Evolutionary conservation across 2,888 invertebrate genomes (phyloP).

Genomic region (Prosopocoilus inquinatus): DNA sequence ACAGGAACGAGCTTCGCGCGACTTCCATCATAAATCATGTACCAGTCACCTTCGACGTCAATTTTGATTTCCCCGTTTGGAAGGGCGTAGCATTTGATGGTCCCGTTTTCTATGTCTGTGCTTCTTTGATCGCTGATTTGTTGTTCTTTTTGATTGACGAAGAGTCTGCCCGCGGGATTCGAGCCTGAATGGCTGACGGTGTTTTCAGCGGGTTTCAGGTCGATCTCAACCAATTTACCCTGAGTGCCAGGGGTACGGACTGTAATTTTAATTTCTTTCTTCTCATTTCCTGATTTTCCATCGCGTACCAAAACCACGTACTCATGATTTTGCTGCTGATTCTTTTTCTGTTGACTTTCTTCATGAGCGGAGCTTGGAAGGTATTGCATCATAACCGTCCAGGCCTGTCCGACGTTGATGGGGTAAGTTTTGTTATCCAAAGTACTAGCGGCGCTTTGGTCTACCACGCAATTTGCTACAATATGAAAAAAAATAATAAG

Average conservation of each 20-base stretch:
- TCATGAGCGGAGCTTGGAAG: slow-evolving; percentile 41
- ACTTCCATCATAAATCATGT: slow-evolving; percentile 60
- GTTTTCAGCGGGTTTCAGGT: slow-evolving; percentile 36
- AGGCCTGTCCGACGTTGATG: slow-evolving; percentile 51
- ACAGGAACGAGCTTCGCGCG: slow-evolving; percentile 50
- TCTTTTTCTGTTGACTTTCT: slow-evolving; percentile 32
- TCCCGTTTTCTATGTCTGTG: slow-evolving; percentile 41
- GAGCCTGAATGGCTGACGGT: slow-evolving; percentile 6
- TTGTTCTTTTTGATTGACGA: slow-evolving; percentile 44
- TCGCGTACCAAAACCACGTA: slow-evolving; percentile 49
- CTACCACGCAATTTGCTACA: slow-evolving; percentile 63
- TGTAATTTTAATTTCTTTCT: slow-evolving; percentile 52
- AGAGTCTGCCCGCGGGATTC: slow-evolving; percentile 25
- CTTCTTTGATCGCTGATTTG: slow-evolving; percentile 37
- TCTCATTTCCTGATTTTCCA: slow-evolving; percentile 41
- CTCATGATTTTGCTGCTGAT: slow-evolving; percentile 24
- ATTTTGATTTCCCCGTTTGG: slow-evolving; percentile 58
- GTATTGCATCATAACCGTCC: slow-evolving; percentile 63
- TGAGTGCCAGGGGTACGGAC: slow-evolving; percentile 41
- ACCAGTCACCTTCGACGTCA: slow-evolving; percentile 54
- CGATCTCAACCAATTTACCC: slow-evolving; percentile 46
- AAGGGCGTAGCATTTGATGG: slow-evolving; percentile 49
- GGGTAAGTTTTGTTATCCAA: slow-evolving; percentile 65
- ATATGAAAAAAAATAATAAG: no score
- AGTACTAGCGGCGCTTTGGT: slow-evolving; percentile 58